phyloP scores from a whole-genome alignment of 53 echinoderm and acorn worm species.

The Hippasteria phrygiana region DNA sequence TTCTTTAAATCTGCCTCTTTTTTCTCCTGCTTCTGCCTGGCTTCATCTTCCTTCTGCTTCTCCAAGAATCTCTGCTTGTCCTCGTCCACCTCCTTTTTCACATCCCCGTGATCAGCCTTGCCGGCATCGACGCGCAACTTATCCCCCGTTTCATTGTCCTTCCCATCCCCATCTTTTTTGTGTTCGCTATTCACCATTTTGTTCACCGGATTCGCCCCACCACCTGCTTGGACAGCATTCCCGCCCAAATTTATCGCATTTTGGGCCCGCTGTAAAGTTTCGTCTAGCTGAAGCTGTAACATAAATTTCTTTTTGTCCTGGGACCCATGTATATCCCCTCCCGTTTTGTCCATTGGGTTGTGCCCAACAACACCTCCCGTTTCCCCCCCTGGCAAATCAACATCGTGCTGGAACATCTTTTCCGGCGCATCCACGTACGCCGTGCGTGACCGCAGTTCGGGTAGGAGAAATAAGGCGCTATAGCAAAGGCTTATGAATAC shows the following conservation, averaged over 20 bases:
- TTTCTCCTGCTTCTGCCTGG: slow-evolving; percentile 44
- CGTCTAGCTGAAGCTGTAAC: slow-evolving; percentile 83
- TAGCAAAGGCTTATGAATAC: slow-evolving; percentile 93
- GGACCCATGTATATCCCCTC: slow-evolving; percentile 75
- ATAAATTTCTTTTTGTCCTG: slow-evolving; percentile 81
- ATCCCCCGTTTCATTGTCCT: neutral
- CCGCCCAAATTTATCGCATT: slow-evolving; percentile 65
- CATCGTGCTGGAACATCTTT: slow-evolving; percentile 70
- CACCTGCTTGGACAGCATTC: no score
- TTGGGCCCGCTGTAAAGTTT: slow-evolving; percentile 83
- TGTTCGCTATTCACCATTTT: neutral
- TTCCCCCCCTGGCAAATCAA: slow-evolving; percentile 61
- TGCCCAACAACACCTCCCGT: slow-evolving; percentile 74
- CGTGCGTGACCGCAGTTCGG: slow-evolving; percentile 73
- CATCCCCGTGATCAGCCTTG: slow-evolving; percentile 60
- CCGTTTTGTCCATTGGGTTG: slow-evolving; percentile 56
- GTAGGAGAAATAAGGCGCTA: slow-evolving; percentile 91
- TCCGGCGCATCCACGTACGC: slow-evolving; percentile 77
- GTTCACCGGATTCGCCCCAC: no score
- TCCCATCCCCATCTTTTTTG: slow-evolving; percentile 7
- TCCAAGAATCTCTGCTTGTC: slow-evolving; percentile 78
- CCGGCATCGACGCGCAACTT: slow-evolving; percentile 17
- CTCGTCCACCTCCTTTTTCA: slow-evolving; percentile 74
- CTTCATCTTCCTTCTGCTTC: slow-evolving; percentile 71
- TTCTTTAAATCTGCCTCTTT: slow-evolving; percentile 46